These are phyloP conservation scores for Cirrhinus mrigala DNA, from an alignment of 2,797 vertebrate genomes.

Conservation along the genomic window DNA sequence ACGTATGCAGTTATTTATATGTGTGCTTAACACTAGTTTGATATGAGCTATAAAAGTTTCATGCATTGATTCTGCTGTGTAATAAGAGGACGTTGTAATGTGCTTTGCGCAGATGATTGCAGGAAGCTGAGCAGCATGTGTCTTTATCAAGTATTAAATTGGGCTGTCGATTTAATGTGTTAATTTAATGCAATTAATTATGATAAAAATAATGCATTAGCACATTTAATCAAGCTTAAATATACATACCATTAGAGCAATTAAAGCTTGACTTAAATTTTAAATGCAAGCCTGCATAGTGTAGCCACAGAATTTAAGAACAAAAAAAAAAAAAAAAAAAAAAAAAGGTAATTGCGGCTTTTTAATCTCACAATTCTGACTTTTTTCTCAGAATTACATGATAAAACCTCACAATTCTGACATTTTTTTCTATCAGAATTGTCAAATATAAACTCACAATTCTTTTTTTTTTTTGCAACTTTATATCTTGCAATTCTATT, in stretches of 20 bases:
- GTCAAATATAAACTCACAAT: too few species aligned
- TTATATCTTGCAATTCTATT: too few species aligned
- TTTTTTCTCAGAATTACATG: too few species aligned
- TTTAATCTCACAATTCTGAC: too few species aligned
- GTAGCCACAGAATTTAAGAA: neutral
- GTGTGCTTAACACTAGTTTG: constrained; percentile 61
- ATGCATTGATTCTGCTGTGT: constrained; percentile 53
- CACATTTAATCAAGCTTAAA: constrained; percentile 18
- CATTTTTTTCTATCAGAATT: too few species aligned
- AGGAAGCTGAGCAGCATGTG: constrained; percentile 16
- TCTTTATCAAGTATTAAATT: constrained; percentile 6
- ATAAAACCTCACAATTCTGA: too few species aligned
- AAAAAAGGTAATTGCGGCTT: too few species aligned
- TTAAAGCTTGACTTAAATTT: neutral
- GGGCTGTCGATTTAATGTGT: neutral
- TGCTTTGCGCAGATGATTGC: constrained; percentile 32
- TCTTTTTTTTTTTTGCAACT: too few species aligned
- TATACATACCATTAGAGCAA: neutral
- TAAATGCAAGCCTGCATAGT: neutral
- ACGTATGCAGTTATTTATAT: constrained; percentile 64
- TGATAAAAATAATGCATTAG: constrained; percentile 5
- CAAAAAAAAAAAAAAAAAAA: too few species aligned
- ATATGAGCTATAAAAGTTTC: constrained; percentile 56
- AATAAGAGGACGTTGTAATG: constrained; percentile 23
- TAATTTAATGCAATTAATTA: constrained; percentile 32